These are phyloP conservation scores for Percina caprodes DNA, from an alignment of 2,113 vertebrate species.

Conservation along the genomic window DNA sequence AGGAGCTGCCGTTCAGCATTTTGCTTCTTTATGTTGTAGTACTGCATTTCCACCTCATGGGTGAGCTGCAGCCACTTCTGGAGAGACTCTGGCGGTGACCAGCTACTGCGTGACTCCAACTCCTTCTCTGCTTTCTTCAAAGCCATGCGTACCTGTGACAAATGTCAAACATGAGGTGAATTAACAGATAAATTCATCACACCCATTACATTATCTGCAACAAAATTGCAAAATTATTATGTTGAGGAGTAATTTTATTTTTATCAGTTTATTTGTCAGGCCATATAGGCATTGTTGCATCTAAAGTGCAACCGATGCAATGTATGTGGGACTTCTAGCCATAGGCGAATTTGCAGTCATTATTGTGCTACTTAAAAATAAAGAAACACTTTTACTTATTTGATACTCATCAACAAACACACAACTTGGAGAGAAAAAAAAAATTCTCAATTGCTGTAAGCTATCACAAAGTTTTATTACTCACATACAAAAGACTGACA, in stretches of 20 bases:
- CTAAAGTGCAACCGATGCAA: too few species aligned
- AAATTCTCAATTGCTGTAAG: not conserved
- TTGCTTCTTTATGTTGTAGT: slow-evolving; percentile 99
- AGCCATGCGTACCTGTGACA: slow-evolving; percentile 92
- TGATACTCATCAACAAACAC: not conserved
- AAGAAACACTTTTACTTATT: not conserved
- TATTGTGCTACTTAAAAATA: not conserved
- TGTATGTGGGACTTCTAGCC: too few species aligned
- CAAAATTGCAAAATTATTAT: not conserved
- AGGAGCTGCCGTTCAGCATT: slow-evolving; percentile 95
- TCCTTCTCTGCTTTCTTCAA: slow-evolving; percentile 97
- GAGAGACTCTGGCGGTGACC: slow-evolving; percentile 92
- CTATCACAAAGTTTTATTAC: not conserved
- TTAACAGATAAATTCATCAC: slow-evolving; percentile 2
- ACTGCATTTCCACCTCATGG: slow-evolving; percentile 97
- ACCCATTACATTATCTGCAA: not conserved
- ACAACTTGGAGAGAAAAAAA: not conserved
- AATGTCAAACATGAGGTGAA: not conserved
- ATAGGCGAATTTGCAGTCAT: too few species aligned
- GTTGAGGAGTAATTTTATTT: not conserved
- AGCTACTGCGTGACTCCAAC: slow-evolving; percentile 92
- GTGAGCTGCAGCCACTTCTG: slow-evolving; percentile 99
- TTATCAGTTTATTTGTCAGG: too few species aligned
- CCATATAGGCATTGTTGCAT: too few species aligned
- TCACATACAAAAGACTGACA: not conserved